Evolutionary conservation across 2,113 vertebrate species (phyloP).

Genomic region (Tenrec ecaudatus): DNA sequence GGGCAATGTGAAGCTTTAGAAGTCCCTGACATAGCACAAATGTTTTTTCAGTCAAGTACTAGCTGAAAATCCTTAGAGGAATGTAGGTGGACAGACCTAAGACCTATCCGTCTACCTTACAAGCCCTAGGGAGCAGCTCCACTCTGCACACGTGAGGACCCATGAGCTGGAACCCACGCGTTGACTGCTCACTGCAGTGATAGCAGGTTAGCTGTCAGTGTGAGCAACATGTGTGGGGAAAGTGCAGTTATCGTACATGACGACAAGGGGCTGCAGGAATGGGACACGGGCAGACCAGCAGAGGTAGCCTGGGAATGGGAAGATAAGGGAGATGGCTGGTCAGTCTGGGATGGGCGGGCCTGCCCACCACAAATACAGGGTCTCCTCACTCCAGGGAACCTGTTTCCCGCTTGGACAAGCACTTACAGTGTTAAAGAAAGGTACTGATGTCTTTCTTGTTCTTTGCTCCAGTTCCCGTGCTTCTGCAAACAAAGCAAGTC

Average conservation of each 20-base stretch:
- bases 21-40: not conserved
- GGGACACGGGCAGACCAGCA: too few relatives aligned
- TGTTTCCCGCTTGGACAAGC: not conserved
- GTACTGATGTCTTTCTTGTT: conserved; percentile 51
- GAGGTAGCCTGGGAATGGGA: not conserved
- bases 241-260: not conserved
- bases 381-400: not conserved
- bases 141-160: not conserved
- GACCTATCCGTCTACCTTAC: not conserved
- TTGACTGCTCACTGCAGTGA: too few relatives aligned
- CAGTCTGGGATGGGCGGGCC: not conserved
- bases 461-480: conserved; percentile 44
- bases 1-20: not conserved
- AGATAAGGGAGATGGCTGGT: accelerated
- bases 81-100: not conserved
- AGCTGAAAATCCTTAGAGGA: not conserved
- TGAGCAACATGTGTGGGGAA: not conserved
- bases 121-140: not conserved
- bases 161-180: not conserved
- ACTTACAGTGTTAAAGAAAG: not conserved
- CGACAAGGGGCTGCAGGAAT: not conserved
- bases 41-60: not conserved
- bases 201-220: not conserved
- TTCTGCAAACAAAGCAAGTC: conserved; percentile 58
- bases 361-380: accelerated